These are phyloP conservation scores for Acleris laterana DNA, from an alignment of 2,888 invertebrate genomes.

Conservation along the genomic window DNA sequence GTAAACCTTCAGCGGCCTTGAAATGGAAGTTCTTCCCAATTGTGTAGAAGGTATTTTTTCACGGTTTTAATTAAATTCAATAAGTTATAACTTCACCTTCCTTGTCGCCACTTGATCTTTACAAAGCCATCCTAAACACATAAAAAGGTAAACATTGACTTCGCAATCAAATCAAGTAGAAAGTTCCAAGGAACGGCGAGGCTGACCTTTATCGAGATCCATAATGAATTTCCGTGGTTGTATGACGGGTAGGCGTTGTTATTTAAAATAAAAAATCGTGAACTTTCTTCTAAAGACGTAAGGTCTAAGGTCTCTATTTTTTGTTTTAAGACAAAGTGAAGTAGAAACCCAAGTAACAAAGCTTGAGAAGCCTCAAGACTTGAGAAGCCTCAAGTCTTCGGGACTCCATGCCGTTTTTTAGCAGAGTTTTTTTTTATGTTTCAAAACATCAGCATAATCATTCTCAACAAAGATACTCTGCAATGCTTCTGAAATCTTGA, in stretches of 20 bases:
- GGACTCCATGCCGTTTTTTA: no score
- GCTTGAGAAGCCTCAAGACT: no score
- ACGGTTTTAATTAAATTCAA: constrained; percentile 13
- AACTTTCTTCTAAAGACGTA: no score
- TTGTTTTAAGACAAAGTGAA: no score
- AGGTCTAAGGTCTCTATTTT: no score
- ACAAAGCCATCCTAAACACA: constrained; percentile 19
- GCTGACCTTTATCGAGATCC: no score
- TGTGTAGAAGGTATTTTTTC: not conserved
- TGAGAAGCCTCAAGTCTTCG: no score
- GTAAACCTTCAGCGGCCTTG: not conserved
- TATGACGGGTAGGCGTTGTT: no score
- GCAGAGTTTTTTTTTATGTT: not conserved
- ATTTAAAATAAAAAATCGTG: no score
- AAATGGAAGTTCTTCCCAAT: constrained; percentile 14
- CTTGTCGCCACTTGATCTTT: not conserved
- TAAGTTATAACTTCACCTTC: constrained; percentile 9
- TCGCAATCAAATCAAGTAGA: constrained; percentile 23
- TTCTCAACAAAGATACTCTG: no score
- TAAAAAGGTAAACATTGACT: constrained; percentile 18
- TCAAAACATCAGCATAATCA: not conserved
- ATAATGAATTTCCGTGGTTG: not conserved
- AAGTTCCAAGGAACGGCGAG: not conserved
- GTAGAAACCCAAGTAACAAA: no score
- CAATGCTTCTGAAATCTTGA: no score